Base-by-base conservation (phyloP, 2,888 invertebrate species). In the Aporophyla lueneburgensis region DNA sequence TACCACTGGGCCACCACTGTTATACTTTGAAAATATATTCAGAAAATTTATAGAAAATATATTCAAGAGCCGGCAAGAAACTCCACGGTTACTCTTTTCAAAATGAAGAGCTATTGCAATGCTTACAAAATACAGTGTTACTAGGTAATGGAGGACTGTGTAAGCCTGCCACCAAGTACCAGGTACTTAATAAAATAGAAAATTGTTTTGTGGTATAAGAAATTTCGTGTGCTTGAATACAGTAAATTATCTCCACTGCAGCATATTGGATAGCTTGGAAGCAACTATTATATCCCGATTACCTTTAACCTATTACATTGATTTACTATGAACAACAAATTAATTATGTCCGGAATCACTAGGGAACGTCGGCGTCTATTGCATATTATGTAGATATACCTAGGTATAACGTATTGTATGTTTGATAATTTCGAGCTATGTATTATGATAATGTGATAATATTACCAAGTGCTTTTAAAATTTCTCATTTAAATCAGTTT, bases 321-420 rank as follows among this genome's bases (percentile, higher is more conserved):
- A 88, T 87, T 87, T 87, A 87, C 79, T 72, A 68, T 70, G 71
- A 78, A 72, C 66, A 74, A 78, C 80, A 80, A 77, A 80, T 84
- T 78, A 67, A 76, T 76, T 67, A 75, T 75, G 79, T 74, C 74
- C 75, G 65, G 73, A 78, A 82, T 81, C 76, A 74, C 76, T 85
- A 68, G 51, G 67, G 83, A 77, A 54, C 58, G 59, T 43, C 65
- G 62, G 68, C 58, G 65, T 73, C 51, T 58, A 80, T 72, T 81
- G 74, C 54, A 51, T 62, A 63, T 71, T 68, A 76, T 69, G 72
- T 61, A 53, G 14, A 3, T 27, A 2, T 51, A n/a, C n/a, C n/a
- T n/a, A 46, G 14, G n/a, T 69, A 24, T 16, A 54, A 7, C 12
- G 12, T 1, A 7, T 40, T 33, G 24, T 40, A 71, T 40, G 24